A percentile compares a stretch with the other conserved stretches of the same genome.
phyloP scores from a whole-genome alignment of 2,797 vertebrate species.

The Sciurus carolinensis region DNA sequence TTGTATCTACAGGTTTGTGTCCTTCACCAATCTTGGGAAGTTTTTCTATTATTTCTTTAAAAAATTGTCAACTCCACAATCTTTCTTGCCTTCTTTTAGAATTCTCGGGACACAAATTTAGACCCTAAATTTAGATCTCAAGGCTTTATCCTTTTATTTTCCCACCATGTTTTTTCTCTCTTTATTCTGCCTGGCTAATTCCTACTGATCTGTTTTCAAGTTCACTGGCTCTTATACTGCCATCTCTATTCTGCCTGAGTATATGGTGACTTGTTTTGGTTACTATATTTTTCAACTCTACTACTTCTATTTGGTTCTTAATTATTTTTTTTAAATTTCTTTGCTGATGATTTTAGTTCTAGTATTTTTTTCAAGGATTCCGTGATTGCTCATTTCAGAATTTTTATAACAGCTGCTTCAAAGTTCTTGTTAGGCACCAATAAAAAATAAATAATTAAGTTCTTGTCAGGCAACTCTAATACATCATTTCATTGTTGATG shows the following conservation, averaged over 20 bases:
- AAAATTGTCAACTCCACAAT: background rate
- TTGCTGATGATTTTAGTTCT: background rate
- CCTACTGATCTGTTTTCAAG: constrained; percentile 26
- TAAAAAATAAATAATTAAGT: background rate
- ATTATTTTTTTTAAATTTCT: constrained; percentile 9
- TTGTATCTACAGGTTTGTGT: background rate
- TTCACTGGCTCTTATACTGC: background rate
- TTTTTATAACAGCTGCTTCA: constrained; percentile 34
- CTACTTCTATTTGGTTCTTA: constrained; percentile 40
- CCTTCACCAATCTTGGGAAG: background rate
- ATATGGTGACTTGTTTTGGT: background rate
- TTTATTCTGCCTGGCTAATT: background rate
- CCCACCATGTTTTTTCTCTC: background rate
- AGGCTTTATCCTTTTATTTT: background rate
- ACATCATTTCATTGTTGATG: background rate
- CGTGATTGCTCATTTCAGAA: background rate
- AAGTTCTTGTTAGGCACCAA: constrained; percentile 17
- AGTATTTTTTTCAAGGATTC: constrained; percentile 40
- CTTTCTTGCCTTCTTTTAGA: constrained; percentile 23
- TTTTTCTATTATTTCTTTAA: constrained; percentile 51
- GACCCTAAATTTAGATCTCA: background rate
- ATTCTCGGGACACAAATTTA: constrained; percentile 2
- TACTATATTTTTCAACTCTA: constrained; percentile 15
- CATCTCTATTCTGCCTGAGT: background rate
- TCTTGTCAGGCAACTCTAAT: constrained; percentile 7